These are phyloP conservation scores for Sebastolobus altivelis DNA, from an alignment of 2,797 vertebrate genomes.

Conservation along the genomic window DNA sequence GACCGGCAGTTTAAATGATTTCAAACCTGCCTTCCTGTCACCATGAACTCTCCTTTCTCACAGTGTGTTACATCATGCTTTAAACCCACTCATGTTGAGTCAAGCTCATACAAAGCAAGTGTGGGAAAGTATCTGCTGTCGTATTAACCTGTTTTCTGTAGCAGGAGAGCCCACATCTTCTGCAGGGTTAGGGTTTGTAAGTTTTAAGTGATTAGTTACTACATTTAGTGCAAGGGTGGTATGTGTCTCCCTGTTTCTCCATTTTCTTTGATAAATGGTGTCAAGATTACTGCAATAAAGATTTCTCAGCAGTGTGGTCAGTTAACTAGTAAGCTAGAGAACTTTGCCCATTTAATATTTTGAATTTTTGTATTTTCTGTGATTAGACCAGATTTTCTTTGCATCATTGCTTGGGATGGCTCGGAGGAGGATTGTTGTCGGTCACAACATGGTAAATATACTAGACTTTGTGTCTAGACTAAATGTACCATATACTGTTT, in stretches of 20 bases:
- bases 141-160: constrained; percentile 8
- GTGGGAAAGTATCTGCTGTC: constrained; percentile 14
- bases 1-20: not conserved
- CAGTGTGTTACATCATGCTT: constrained; percentile 28
- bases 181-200: not conserved
- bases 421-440: not conserved
- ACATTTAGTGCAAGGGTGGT: not conserved
- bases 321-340: not conserved
- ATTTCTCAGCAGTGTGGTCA: not conserved
- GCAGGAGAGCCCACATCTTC: not conserved
- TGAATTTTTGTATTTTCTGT: not conserved
- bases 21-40: constrained; percentile 16
- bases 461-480: not conserved
- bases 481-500: constrained; percentile 19
- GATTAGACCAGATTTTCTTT: not conserved
- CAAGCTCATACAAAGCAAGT: constrained; percentile 18
- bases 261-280: not conserved
- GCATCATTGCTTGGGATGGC: not conserved
- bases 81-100: constrained; percentile 22
- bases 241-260: not conserved
- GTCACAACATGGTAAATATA: constrained; percentile 6
- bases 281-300: not conserved
- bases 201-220: too few relatives aligned
- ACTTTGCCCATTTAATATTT: not conserved
- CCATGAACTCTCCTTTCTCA: not conserved